Conservation (phyloP, 2,113 vertebrate species). For the Symphodus melops region DNA sequence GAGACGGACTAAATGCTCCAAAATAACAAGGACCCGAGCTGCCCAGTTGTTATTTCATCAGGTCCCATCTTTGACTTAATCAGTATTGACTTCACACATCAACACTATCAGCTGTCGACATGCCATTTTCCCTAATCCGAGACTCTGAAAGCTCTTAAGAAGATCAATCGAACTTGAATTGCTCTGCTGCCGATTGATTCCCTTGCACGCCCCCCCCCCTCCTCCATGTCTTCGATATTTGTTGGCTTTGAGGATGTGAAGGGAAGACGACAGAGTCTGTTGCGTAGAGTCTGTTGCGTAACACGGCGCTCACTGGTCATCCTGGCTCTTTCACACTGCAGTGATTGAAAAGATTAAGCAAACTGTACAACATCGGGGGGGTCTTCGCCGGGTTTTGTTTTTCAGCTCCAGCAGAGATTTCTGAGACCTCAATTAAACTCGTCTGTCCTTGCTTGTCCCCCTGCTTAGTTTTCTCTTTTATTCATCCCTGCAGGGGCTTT, state of each 20-base stretch:
- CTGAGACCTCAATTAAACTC: conserved; percentile 64
- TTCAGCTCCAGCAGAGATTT: conserved; percentile 50
- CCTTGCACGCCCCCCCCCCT: conserved; percentile 14
- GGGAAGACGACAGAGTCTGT: conserved; percentile 15
- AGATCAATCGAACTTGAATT: conserved; percentile 56
- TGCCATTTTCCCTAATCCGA: conserved; percentile 41
- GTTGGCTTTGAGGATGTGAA: conserved; percentile 16
- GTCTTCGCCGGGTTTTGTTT: conserved; percentile 32
- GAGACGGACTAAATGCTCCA: conserved; percentile 32
- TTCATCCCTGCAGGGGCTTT: conserved; percentile 35
- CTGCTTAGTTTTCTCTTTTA: conserved; percentile 40
- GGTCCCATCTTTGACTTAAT: conserved; percentile 49
- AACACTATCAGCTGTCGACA: conserved; percentile 20
- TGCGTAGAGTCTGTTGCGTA: conserved; percentile 59
- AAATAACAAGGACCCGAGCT: conserved; percentile 9
- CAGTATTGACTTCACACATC: conserved; percentile 33
- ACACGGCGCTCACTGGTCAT: conserved; percentile 36
- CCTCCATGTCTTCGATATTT: conserved; percentile 24
- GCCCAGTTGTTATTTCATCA: conserved; percentile 40
- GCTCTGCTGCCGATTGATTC: conserved; percentile 65
- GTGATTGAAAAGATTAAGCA: conserved; percentile 69
- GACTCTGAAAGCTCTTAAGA: conserved; percentile 60
- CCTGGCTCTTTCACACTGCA: conserved; percentile 32
- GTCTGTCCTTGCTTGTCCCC: conserved; percentile 65
- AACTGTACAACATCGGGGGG: conserved; percentile 9